Evolutionary conservation across 2,888 invertebrate species (phyloP).

Genomic region (Tubulanus polymorphus): DNA sequence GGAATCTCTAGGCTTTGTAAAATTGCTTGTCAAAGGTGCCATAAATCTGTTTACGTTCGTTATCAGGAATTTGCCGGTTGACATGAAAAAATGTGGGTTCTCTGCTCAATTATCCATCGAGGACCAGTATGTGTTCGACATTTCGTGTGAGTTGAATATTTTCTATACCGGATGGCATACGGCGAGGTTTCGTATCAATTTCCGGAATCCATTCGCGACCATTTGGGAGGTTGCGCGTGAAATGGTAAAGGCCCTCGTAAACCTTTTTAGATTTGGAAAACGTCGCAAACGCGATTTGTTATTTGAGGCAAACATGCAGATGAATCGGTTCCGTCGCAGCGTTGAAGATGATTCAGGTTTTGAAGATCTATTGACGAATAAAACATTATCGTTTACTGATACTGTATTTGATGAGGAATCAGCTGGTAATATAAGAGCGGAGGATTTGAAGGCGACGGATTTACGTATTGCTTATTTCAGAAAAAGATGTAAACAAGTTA

Average conservation of each 20-base stretch:
- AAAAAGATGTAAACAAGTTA: no score
- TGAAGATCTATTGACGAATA: no score
- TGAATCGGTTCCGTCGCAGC: no score
- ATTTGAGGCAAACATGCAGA: no score
- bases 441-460: no score
- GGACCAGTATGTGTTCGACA: conserved; percentile 3
- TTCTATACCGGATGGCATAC: not conserved
- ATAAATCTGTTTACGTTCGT: not conserved
- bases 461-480: no score
- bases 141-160: conserved; percentile 4
- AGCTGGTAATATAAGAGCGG: no score
- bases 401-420: no score
- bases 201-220: conserved; percentile 3
- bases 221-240: conserved; percentile 4
- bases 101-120: not conserved
- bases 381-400: no score
- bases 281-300: no score
- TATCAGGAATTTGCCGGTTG: conserved; percentile 3
- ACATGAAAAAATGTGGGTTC: conserved; percentile 10
- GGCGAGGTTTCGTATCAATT: not conserved
- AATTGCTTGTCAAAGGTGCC: conserved; percentile 12
- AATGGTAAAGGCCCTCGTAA: conserved; percentile 16
- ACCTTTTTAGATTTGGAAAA: no score
- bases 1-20: conserved; percentile 15
- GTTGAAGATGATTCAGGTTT: no score